These are phyloP conservation scores for Pangasius sanitwongsei DNA, from an alignment of 2,797 vertebrate genomes.

Conservation along the genomic window DNA sequence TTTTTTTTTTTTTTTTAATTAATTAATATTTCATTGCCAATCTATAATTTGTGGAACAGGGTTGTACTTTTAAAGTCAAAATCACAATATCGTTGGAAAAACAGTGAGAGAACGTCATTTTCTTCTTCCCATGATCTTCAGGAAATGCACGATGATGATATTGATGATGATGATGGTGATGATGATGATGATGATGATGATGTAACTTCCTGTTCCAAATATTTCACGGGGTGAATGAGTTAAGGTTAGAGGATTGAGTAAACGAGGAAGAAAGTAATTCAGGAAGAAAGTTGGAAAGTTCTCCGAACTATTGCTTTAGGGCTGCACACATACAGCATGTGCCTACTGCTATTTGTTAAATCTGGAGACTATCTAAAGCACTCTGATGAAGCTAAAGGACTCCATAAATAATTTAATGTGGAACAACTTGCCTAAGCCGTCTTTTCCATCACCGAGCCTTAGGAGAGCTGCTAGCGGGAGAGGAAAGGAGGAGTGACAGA, in stretches of 20 bases:
- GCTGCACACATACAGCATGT: not conserved
- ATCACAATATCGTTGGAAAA: not conserved
- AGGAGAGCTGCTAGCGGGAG: slow-evolving; percentile 32
- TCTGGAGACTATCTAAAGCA: not conserved
- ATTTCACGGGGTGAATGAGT: not conserved
- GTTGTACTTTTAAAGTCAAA: not conserved
- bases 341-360: not conserved
- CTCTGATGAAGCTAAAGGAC: slow-evolving; percentile 19
- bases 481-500: not conserved
- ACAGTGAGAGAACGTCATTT: not conserved
- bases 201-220: not conserved
- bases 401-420: slow-evolving; percentile 25
- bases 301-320: not conserved
- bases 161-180: not conserved
- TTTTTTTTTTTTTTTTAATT: no score
- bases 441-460: not conserved
- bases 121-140: not conserved
- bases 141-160: not conserved
- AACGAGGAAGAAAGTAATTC: not conserved
- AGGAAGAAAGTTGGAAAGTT: not conserved
- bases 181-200: not conserved
- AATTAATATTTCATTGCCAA: not conserved
- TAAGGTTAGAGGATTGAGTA: not conserved
- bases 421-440: slow-evolving; percentile 8
- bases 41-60: not conserved